Conservation (phyloP, 2,113 vertebrate species). For the Phodopus roborovskii region DNA sequence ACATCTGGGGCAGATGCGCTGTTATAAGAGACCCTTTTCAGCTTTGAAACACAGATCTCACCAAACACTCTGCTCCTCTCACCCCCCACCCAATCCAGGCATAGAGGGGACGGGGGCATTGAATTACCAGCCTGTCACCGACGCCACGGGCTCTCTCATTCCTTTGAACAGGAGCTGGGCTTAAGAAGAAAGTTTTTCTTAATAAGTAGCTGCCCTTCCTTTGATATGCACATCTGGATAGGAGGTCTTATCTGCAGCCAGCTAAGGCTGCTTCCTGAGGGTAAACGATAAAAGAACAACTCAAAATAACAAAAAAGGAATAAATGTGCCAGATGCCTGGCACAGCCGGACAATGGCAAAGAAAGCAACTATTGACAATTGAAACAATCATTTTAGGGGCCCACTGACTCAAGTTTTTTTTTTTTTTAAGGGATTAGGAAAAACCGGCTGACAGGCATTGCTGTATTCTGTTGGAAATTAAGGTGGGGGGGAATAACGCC, state of each 20-base stretch:
- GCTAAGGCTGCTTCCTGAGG: slow-evolving; percentile 89
- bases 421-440: slow-evolving; percentile 73
- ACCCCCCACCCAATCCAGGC: slow-evolving; percentile 54
- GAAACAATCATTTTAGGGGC: slow-evolving; percentile 70
- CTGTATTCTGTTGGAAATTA: slow-evolving; percentile 71
- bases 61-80: slow-evolving; percentile 74
- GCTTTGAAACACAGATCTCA: slow-evolving; percentile 60
- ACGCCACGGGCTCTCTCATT: slow-evolving; percentile 85
- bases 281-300: slow-evolving; percentile 88
- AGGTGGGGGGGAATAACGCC: slow-evolving; percentile 29
- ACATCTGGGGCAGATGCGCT: slow-evolving; percentile 52
- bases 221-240: slow-evolving; percentile 90
- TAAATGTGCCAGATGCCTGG: slow-evolving; percentile 79
- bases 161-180: slow-evolving; percentile 86
- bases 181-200: slow-evolving; percentile 89
- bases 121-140: slow-evolving; percentile 89
- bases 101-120: slow-evolving; percentile 86
- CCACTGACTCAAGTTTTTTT: slow-evolving; percentile 53
- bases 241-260: slow-evolving; percentile 85
- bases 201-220: slow-evolving; percentile 89
- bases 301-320: slow-evolving; percentile 85
- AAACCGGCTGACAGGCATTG: slow-evolving; percentile 11
- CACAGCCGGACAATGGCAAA: slow-evolving; percentile 68
- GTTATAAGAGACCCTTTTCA: slow-evolving; percentile 58
- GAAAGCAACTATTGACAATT: slow-evolving; percentile 64